Percentiles rank a stretch among this genome's conserved stretches.
Conservation (phyloP, 2,888 invertebrate genomes). For the Spatulosminthurus flaviceps region DNA sequence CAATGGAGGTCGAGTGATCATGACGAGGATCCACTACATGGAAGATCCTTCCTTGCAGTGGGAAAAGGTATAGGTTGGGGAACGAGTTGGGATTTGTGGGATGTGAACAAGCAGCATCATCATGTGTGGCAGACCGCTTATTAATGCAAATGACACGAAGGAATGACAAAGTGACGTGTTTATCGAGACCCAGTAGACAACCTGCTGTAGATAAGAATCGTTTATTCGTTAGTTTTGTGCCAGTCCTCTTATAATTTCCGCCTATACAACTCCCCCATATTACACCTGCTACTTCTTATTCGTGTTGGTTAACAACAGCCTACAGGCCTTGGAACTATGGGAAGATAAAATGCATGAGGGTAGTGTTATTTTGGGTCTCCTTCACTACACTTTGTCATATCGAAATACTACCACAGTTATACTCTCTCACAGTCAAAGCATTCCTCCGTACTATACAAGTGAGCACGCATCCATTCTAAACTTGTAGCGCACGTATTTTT, state of each 20-base stretch:
- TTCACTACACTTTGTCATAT: conserved; percentile 13
- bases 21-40: neutral
- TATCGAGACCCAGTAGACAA: conserved; percentile 40
- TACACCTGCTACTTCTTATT: conserved; percentile 40
- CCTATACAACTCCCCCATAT: conserved; percentile 39
- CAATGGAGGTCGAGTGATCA: neutral
- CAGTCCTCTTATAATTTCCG: conserved; percentile 38
- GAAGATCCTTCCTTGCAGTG: neutral
- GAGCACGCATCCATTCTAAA: too few relatives aligned
- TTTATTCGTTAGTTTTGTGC: conserved; percentile 36
- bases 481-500: too few relatives aligned
- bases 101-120: conserved; percentile 6
- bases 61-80: neutral
- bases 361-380: conserved; percentile 27
- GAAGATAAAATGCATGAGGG: conserved; percentile 16
- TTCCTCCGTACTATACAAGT: too few relatives aligned
- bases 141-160: conserved; percentile 47
- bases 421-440: neutral
- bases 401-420: neutral
- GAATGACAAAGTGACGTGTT: conserved; percentile 49
- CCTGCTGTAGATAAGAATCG: conserved; percentile 42
- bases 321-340: conserved; percentile 13
- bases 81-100: conserved; percentile 31
- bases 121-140: conserved; percentile 36
- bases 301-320: conserved; percentile 26